Conservation (phyloP, 2,797 vertebrate species). For the Enteromius anoplus region DNA sequence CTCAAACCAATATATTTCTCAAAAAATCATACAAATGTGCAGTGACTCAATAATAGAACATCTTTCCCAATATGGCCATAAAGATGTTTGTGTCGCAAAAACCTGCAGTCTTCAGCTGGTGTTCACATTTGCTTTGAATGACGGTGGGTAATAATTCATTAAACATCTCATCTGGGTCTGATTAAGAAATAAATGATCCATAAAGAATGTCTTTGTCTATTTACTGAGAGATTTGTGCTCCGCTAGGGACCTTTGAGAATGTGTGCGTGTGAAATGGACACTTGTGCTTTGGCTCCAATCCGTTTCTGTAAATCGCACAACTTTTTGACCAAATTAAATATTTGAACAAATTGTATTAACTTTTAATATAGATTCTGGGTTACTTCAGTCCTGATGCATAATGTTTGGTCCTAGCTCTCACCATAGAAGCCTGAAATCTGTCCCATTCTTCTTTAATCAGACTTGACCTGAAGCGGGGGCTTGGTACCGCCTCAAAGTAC, state of each 20-base stretch:
- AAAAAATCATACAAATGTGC: neutral
- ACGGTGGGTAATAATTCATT: neutral
- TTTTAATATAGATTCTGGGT: neutral
- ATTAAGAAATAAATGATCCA: neutral
- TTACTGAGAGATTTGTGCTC: neutral
- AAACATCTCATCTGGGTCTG: neutral
- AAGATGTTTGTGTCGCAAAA: neutral
- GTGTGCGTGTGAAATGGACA: neutral
- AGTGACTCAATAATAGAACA: neutral
- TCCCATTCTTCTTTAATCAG: slow-evolving; percentile 80
- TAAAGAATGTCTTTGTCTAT: neutral
- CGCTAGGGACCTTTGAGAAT: neutral
- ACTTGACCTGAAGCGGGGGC: slow-evolving; percentile 78
- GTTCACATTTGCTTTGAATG: neutral
- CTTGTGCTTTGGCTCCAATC: neutral
- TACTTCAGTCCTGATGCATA: neutral
- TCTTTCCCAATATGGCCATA: neutral
- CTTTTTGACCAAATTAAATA: neutral
- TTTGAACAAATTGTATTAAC: neutral
- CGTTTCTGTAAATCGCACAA: neutral
- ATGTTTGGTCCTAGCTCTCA: slow-evolving; percentile 21
- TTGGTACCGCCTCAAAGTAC: slow-evolving; percentile 79
- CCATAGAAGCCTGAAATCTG: slow-evolving; percentile 67
- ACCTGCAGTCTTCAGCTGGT: neutral
- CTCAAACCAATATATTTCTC: neutral